A percentile compares a stretch with the other conserved stretches of the same genome.
Conservation (phyloP, 2,113 vertebrate species). For the Meleagris gallopavo region DNA sequence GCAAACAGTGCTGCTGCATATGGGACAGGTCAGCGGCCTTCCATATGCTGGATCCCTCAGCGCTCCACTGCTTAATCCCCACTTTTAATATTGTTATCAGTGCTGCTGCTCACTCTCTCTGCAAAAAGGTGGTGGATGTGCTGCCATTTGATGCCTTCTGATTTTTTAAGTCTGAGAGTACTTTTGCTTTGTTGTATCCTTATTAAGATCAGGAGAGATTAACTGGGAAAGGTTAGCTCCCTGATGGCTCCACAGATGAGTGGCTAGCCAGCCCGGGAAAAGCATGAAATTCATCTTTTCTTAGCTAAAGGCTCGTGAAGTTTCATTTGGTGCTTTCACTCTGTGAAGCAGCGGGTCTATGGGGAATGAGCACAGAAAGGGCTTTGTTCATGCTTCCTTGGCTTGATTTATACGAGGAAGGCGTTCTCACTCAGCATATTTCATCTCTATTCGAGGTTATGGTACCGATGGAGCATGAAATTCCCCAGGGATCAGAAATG, state of each 20-base stretch:
- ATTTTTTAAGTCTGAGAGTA: constrained; percentile 32
- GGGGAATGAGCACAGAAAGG: constrained; percentile 39
- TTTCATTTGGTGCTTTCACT: constrained; percentile 34
- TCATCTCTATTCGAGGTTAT: background rate
- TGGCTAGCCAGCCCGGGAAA: background rate
- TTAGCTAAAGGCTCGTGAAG: constrained; percentile 33
- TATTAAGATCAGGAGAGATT: constrained; percentile 13
- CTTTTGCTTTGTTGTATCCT: background rate
- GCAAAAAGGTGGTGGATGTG: constrained; percentile 33
- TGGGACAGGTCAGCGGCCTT: constrained; percentile 32
- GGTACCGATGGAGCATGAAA: background rate
- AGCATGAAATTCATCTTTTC: constrained; percentile 50
- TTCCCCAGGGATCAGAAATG: constrained; percentile 18
- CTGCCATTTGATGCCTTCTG: constrained; percentile 23
- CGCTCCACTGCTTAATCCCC: constrained; percentile 37
- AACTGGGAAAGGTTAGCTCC: background rate
- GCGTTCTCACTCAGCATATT: background rate
- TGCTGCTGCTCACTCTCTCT: constrained; percentile 5
- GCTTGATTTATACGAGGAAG: constrained; percentile 39
- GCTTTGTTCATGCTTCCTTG: constrained; percentile 46
- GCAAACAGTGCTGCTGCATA: constrained; percentile 33
- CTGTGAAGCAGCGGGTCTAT: background rate
- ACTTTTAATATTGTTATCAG: constrained; percentile 53
- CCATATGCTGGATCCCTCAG: constrained; percentile 58
- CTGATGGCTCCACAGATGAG: background rate